These are phyloP conservation scores for Atrichornis clamosus DNA, from an alignment of 2,113 vertebrate species.

Conservation along the genomic window DNA sequence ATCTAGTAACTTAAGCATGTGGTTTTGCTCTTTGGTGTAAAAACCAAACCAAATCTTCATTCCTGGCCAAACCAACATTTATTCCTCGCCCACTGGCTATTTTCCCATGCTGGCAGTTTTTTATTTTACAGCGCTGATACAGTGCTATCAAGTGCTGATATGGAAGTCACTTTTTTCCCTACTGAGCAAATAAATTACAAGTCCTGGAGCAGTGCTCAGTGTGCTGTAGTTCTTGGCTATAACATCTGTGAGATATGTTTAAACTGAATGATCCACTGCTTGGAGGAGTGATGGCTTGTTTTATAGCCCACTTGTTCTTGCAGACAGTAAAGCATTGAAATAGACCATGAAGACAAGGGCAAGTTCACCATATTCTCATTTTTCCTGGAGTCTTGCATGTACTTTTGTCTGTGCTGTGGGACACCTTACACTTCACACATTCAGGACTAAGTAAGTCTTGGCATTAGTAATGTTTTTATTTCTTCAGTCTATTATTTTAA, in stretches of 20 bases:
- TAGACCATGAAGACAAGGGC: not conserved
- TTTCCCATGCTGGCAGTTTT: not conserved
- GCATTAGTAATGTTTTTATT: not conserved
- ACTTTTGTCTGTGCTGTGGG: not conserved
- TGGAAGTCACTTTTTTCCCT: not conserved
- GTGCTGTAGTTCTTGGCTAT: not conserved
- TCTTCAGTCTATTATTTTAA: not conserved
- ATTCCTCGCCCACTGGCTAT: not conserved
- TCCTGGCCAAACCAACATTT: not conserved
- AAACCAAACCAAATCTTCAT: not conserved
- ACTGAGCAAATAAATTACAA: not conserved
- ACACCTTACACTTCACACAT: not conserved
- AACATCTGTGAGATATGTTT: not conserved
- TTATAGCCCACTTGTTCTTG: not conserved
- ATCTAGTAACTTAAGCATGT: not conserved
- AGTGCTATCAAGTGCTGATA: not conserved
- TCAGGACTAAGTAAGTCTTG: not conserved
- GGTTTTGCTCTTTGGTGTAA: not conserved
- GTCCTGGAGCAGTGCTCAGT: not conserved
- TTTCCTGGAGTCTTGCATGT: not conserved
- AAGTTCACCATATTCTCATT: not conserved
- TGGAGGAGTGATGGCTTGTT: not conserved
- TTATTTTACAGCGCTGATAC: not conserved
- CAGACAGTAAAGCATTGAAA: not conserved
- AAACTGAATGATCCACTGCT: not conserved